Conservation (phyloP, 2,888 invertebrate species). For the Lasius platythorax region DNA sequence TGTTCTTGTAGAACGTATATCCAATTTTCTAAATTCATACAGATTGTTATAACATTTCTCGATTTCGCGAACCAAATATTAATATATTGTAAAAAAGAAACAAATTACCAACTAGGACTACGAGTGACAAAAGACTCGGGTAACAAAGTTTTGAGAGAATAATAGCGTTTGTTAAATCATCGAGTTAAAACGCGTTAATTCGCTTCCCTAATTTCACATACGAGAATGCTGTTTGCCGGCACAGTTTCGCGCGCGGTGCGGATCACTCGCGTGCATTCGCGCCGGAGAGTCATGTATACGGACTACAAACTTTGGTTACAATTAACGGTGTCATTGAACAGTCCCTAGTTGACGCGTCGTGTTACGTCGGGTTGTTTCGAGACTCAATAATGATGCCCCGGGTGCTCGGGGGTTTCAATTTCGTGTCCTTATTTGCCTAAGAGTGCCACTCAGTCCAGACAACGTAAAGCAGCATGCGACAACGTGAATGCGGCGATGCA, state of each 20-base stretch:
- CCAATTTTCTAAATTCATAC: neutral
- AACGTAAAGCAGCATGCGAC: neutral
- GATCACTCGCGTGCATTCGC: conserved; percentile 3
- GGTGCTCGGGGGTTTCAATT: conserved; percentile 54
- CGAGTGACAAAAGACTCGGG: neutral
- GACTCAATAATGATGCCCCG: conserved; percentile 56
- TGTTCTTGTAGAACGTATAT: neutral
- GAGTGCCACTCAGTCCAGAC: conserved; percentile 11
- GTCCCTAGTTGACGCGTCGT: conserved; percentile 38
- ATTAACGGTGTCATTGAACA: conserved; percentile 53
- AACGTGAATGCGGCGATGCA: neutral
- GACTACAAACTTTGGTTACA: conserved; percentile 55
- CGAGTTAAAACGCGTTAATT: conserved; percentile 22
- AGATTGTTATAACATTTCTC: neutral
- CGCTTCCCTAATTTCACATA: conserved; percentile 5
- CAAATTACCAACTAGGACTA: neutral
- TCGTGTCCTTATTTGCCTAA: conserved; percentile 59
- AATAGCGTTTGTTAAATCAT: conserved; percentile 5
- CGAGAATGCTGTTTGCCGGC: neutral
- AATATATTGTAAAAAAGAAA: neutral
- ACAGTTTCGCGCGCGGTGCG: neutral
- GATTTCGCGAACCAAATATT: neutral
- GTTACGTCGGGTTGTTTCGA: conserved; percentile 48
- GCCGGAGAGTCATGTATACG: conserved; percentile 16
- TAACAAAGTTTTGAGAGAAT: neutral